Evolutionary conservation across 2,888 invertebrate genomes (phyloP), one percentile per base, ranked within the genome.

Genomic region (Elysia crispata): DNA sequence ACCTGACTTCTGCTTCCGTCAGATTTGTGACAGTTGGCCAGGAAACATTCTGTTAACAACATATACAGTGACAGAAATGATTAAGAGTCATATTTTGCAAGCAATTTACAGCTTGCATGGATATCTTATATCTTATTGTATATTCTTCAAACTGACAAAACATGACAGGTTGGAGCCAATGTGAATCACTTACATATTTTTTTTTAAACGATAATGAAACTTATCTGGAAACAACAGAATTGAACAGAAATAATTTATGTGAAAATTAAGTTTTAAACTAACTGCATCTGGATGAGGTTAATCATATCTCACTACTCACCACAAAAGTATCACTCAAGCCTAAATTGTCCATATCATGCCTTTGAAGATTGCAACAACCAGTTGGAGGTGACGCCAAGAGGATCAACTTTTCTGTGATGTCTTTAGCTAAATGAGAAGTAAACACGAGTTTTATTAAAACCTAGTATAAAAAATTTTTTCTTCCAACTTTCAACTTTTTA

Each of bases 331-430:
- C 41, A 41, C 41, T 41, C 5, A 41, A 41, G 41, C 11, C 41
- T 11, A 41, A 6, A 41, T 41, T 6, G 41, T 41, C 41, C 3
- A 11, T 41, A 41, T 41, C 41, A 41, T 41, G 11, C 5, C 11
- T 41, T 11, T 41, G 41, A 41, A 49, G 76, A 20, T 79, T 66
- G 57, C 62, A 66, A 67, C 85, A 85, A 30, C 81, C 80, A n/a
- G 75, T 33, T 28, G 85, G 81, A n/a, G 41, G 20, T 23, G 50
- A 66, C 31, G 84, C 80, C 25, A 72, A 0, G 18, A 66, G n/a
- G 0, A 84, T 23, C 20, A 81, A 76, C 23, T 54, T 33, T 1
- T 73, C 64, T 28, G 85, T 85, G 30, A 84, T 77, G 67, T 85
- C 85, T 54, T 67, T 76, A 23, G 83, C 84, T 84, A 57, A 23